Percentiles rank a stretch among this genome's conserved stretches.
phyloP scores from a whole-genome alignment of 1,140 invertebrate species.

The Eueides isabella region DNA sequence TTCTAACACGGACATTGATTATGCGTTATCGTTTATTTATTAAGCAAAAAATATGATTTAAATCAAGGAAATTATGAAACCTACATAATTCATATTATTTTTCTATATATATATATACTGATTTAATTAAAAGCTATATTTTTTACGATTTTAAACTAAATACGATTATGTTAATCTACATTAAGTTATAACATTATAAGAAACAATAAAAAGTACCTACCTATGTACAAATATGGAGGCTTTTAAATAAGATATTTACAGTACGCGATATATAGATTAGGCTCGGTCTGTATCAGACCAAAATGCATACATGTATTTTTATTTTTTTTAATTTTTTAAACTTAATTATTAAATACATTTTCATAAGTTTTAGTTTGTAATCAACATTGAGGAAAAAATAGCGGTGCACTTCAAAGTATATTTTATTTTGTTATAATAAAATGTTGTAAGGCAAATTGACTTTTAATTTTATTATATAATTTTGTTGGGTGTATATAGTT shows the following conservation, averaged over 20 bases:
- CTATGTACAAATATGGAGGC: constrained; percentile 52
- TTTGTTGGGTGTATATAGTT: background rate
- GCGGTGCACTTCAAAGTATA: background rate
- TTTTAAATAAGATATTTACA: constrained; percentile 41
- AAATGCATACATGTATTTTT: constrained; percentile 19
- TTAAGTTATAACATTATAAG: constrained; percentile 11
- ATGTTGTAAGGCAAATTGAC: constrained; percentile 33
- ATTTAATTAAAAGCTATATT: background rate
- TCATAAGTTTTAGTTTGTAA: constrained; percentile 7
- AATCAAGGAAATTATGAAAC: background rate
- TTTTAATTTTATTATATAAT: constrained; percentile 30
- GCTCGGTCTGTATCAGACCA: constrained; percentile 76
- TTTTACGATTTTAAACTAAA: constrained; percentile 4
- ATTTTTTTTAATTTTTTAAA: constrained; percentile 4
- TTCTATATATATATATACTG: background rate
- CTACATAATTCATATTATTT: background rate
- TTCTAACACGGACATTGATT: constrained; percentile 9
- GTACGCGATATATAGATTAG: constrained; percentile 22
- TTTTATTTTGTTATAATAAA: constrained; percentile 37
- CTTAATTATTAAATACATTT: constrained; percentile 3
- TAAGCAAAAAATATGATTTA: background rate
- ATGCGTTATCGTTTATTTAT: constrained; percentile 3
- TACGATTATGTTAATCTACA: constrained; percentile 9
- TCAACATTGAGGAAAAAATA: background rate
- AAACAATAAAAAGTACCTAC: constrained; percentile 28